Conservation (phyloP, 2,888 invertebrate genomes). For the Thereva nobilitata region DNA sequence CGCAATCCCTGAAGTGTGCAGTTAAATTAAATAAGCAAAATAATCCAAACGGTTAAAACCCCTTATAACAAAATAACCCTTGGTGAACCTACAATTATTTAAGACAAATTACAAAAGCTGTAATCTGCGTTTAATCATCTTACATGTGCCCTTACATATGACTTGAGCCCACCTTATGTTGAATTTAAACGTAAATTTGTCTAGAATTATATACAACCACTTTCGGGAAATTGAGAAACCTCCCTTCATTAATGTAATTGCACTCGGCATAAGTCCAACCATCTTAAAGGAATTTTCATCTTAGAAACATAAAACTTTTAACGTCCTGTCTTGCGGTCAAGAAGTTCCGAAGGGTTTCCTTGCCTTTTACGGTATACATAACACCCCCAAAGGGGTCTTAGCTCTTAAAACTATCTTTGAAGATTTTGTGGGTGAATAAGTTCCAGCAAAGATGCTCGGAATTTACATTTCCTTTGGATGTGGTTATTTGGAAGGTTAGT, state of each 20-base stretch:
- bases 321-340: slow-evolving; percentile 41
- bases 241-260: slow-evolving; percentile 33
- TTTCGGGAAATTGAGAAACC: slow-evolving; percentile 11
- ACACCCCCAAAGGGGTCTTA: slow-evolving; percentile 34
- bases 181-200: not conserved
- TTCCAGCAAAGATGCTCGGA: slow-evolving; percentile 37
- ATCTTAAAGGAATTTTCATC: slow-evolving; percentile 37
- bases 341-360: slow-evolving; percentile 36
- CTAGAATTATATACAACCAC: not conserved
- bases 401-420: slow-evolving; percentile 38
- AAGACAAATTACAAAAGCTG: too few relatives aligned
- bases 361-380: slow-evolving; percentile 27
- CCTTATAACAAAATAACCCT: too few relatives aligned
- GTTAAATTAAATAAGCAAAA: too few relatives aligned
- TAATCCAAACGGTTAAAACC: too few relatives aligned
- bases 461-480: slow-evolving; percentile 42
- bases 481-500: slow-evolving; percentile 37
- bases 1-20: too few relatives aligned
- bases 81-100: too few relatives aligned
- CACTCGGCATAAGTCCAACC: slow-evolving; percentile 25
- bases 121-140: too few relatives aligned
- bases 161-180: too few relatives aligned
- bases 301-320: slow-evolving; percentile 40
- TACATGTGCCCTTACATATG: too few relatives aligned
- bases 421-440: slow-evolving; percentile 43